phyloP scores from a whole-genome alignment of 2,113 vertebrate species.

The Solenodon paradoxus region DNA sequence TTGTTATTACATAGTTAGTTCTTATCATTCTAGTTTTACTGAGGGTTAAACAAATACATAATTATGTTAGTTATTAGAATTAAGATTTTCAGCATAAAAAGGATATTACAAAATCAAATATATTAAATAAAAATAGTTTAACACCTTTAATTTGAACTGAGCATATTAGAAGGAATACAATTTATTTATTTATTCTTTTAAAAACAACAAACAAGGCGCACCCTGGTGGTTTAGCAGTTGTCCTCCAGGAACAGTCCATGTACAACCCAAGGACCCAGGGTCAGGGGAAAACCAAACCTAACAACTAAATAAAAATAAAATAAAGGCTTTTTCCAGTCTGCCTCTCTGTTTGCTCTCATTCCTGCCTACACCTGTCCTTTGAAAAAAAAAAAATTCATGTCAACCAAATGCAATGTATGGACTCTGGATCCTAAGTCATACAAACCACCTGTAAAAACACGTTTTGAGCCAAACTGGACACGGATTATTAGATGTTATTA shows the following conservation, averaged over 20 bases:
- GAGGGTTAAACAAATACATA: background rate
- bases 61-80: slow-evolving; percentile 3
- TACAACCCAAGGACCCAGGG: background rate
- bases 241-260: no score
- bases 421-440: background rate
- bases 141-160: slow-evolving; percentile 20
- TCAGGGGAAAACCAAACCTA: no score
- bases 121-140: background rate
- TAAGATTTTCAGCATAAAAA: background rate
- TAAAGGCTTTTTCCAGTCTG: no score
- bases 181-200: background rate
- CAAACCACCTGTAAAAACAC: background rate
- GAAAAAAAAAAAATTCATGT: background rate
- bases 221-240: no score
- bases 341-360: no score
- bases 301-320: no score
- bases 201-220: background rate
- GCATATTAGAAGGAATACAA: background rate
- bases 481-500: background rate
- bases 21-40: slow-evolving; percentile 4
- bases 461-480: background rate
- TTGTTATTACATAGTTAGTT: background rate
- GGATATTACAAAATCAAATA: background rate
- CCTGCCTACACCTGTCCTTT: no score
- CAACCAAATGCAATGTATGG: background rate